Conservation (phyloP, 1,140 invertebrate species). For the Schlechtendalia chinensis region DNA sequence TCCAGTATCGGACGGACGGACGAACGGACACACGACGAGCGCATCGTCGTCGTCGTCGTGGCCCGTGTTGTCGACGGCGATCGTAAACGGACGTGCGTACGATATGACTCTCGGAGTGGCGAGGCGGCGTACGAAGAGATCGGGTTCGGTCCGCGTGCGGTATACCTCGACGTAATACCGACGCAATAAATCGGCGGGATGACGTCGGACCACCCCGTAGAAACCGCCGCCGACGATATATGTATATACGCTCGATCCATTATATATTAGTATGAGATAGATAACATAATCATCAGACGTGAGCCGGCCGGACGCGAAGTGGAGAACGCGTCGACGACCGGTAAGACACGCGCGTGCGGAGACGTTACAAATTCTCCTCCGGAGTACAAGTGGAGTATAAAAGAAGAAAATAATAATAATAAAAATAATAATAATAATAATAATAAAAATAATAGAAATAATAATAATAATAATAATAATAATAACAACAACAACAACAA, state of each 20-base stretch:
- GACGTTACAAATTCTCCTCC: not conserved
- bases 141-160: not conserved
- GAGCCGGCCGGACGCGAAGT: no score
- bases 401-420: not conserved
- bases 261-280: not conserved
- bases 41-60: not conserved
- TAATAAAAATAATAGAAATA: not conserved
- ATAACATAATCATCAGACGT: not conserved
- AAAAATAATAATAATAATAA: no score
- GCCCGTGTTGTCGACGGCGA: not conserved
- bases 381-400: not conserved
- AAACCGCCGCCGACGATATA: not conserved
- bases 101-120: no score
- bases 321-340: not conserved
- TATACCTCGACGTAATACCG: not conserved
- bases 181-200: constrained; percentile 31
- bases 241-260: not conserved
- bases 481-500: not conserved
- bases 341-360: not conserved
- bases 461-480: no score
- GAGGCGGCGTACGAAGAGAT: not conserved
- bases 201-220: constrained; percentile 31
- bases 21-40: no score
- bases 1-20: no score
- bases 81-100: no score